phyloP scores from a whole-genome alignment of 2,113 vertebrate genomes.

The Isurus oxyrinchus region DNA sequence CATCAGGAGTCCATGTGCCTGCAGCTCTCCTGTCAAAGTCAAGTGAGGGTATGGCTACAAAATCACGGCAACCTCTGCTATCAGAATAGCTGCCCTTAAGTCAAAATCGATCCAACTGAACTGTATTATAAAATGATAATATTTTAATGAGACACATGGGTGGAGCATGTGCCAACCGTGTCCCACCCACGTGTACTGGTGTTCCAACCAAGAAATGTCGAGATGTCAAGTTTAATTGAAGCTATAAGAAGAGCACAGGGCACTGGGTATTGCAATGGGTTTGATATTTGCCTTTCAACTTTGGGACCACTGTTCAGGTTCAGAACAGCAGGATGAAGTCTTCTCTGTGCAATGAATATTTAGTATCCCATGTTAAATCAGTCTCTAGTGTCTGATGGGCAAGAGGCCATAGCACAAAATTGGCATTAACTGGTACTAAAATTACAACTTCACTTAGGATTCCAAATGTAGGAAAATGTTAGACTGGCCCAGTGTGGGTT shows the following conservation, averaged over 20 bases:
- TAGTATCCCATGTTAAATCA: background rate
- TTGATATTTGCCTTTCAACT: background rate
- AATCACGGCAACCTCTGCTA: background rate
- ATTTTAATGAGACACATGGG: too few relatives aligned
- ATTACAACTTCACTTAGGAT: background rate
- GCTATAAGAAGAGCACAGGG: background rate
- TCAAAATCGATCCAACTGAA: background rate
- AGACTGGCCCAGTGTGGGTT: background rate
- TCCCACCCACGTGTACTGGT: too few relatives aligned
- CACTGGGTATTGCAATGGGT: background rate
- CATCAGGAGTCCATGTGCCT: background rate
- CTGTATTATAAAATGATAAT: background rate
- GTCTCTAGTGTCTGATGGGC: background rate
- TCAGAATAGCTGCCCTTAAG: background rate
- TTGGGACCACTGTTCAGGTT: background rate
- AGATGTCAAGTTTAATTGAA: too few relatives aligned
- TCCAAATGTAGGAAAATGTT: background rate
- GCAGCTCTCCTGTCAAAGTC: background rate
- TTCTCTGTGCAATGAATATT: background rate
- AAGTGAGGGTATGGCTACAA: background rate
- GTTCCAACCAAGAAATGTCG: too few relatives aligned
- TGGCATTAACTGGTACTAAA: background rate
- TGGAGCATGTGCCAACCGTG: too few relatives aligned
- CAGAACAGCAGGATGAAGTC: background rate
- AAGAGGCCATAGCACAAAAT: background rate